phyloP scores from a whole-genome alignment of 2,797 vertebrate genomes.

The Emydoidea blandingii region DNA sequence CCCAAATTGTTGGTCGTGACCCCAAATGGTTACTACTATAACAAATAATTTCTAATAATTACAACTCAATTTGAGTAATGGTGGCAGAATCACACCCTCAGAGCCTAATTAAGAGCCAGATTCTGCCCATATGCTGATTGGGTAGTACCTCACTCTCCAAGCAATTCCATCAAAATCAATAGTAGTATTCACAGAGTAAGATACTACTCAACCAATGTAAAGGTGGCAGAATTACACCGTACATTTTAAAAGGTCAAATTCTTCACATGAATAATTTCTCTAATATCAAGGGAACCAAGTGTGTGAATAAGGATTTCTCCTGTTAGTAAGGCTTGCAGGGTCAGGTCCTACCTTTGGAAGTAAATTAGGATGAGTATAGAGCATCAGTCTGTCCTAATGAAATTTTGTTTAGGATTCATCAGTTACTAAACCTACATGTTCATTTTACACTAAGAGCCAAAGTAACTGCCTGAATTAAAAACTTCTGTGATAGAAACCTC shows the following conservation, averaged over 20 bases:
- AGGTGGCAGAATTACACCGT: background rate
- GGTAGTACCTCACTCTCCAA: conserved; percentile 46
- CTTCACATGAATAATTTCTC: background rate
- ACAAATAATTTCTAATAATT: conserved; percentile 72
- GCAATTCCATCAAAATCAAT: conserved; percentile 62
- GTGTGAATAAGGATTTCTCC: background rate
- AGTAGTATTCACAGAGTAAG: conserved; percentile 42
- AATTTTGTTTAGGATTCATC: background rate
- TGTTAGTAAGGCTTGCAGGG: background rate
- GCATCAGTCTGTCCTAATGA: background rate
- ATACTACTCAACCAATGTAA: conserved; percentile 7
- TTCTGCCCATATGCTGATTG: conserved; percentile 25
- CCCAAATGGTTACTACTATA: background rate
- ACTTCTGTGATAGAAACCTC: background rate
- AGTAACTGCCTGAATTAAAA: background rate
- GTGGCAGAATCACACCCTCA: conserved; percentile 47
- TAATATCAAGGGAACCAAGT: background rate
- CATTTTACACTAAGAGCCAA: background rate
- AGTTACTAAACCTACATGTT: background rate
- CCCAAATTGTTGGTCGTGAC: background rate
- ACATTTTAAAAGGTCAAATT: background rate
- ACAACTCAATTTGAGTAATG: conserved; percentile 48
- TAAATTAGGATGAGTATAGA: background rate
- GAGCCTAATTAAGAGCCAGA: conserved; percentile 26
- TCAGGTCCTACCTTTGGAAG: background rate